These are phyloP conservation scores for Novumbra hubbsi DNA, from an alignment of 2,797 vertebrate genomes.

Conservation along the genomic window DNA sequence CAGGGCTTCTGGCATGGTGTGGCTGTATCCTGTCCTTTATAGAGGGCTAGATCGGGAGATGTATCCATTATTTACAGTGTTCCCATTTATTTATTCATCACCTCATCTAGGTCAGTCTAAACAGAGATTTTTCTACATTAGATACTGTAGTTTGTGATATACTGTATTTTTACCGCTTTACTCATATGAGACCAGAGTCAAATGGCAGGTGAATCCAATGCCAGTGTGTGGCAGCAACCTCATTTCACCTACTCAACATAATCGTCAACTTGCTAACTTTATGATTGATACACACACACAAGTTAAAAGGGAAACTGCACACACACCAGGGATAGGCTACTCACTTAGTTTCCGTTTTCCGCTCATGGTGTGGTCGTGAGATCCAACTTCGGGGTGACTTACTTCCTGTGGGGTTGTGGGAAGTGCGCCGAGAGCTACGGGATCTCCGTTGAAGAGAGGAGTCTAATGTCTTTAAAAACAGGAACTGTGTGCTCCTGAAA, in stretches of 20 bases:
- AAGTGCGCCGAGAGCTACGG: neutral
- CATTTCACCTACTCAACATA: neutral
- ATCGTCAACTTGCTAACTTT: neutral
- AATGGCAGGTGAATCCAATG: neutral
- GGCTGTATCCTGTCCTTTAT: neutral
- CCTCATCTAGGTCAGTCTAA: neutral
- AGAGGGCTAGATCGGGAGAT: neutral
- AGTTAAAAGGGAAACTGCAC: neutral
- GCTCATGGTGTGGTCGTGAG: constrained; percentile 59
- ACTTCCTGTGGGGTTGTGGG: too few species aligned
- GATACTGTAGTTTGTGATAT: neutral
- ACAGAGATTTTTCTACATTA: neutral
- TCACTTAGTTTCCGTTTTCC: constrained; percentile 66
- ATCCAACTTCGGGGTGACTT: constrained; percentile 11
- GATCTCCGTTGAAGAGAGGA: too few species aligned
- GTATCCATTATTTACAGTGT: neutral
- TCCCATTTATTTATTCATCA: neutral
- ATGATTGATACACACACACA: neutral
- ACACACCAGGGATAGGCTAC: constrained; percentile 41
- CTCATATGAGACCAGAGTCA: neutral
- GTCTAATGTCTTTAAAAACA: too few species aligned
- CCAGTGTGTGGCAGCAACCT: neutral
- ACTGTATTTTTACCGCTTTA: neutral
- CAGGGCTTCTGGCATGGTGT: too few species aligned
- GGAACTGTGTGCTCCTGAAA: neutral